These are phyloP conservation scores for Psilopsiagon aymara DNA, from an alignment of 2,113 vertebrate genomes.

Conservation along the genomic window DNA sequence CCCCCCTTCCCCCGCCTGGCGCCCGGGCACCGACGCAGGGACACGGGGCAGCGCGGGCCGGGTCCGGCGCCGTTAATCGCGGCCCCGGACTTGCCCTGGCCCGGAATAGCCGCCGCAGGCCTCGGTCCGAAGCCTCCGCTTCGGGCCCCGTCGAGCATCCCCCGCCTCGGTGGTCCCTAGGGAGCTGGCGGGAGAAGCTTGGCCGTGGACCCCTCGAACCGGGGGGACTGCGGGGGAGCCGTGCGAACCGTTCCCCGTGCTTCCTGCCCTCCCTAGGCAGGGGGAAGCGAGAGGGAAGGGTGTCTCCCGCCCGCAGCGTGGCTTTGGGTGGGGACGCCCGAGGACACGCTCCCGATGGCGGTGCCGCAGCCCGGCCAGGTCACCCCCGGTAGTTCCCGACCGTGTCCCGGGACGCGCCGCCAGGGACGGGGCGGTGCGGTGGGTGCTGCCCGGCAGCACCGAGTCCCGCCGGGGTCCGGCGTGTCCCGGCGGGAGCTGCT, in stretches of 20 bases:
- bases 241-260: too few relatives aligned
- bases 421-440: neutral
- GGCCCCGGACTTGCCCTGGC: neutral
- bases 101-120: neutral
- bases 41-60: neutral
- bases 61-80: neutral
- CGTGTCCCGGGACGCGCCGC: too few relatives aligned
- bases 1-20: too few relatives aligned
- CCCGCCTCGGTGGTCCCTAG: too few relatives aligned
- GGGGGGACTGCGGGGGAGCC: too few relatives aligned
- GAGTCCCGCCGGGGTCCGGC: fast-evolving
- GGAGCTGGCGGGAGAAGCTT: neutral
- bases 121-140: too few relatives aligned
- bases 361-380: too few relatives aligned
- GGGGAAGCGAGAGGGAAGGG: neutral
- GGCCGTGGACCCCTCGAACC: neutral
- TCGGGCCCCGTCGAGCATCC: neutral
- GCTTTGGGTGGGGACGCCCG: neutral
- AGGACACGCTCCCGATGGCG: neutral
- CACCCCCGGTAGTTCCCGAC: neutral
- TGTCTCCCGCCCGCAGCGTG: neutral
- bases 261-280: too few relatives aligned
- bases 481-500: neutral
- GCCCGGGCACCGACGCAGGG: neutral
- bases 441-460: too few relatives aligned